phyloP scores from a whole-genome alignment of 2,888 invertebrate genomes.

The Lymantria dispar region DNA sequence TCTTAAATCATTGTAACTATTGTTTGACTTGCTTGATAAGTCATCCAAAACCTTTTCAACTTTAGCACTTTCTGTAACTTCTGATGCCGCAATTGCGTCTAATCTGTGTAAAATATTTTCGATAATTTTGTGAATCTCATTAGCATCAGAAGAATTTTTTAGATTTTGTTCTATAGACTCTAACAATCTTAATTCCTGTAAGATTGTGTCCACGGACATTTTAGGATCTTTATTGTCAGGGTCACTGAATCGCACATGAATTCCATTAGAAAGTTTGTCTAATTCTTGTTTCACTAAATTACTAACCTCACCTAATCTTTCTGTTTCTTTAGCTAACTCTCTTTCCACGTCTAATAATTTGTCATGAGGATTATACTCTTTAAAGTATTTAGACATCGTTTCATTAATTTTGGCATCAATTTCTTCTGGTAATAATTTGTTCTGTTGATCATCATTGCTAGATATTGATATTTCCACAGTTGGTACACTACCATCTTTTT shows the following conservation, averaged over 20 bases:
- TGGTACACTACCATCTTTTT: slow-evolving; percentile 2
- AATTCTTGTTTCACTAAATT: slow-evolving; percentile 48
- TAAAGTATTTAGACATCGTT: slow-evolving; percentile 22
- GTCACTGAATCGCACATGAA: slow-evolving; percentile 37
- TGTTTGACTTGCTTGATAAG: slow-evolving; percentile 35
- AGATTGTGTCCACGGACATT: slow-evolving; percentile 42
- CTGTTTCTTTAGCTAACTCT: slow-evolving; percentile 43
- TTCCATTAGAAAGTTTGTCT: slow-evolving; percentile 45
- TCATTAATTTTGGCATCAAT: slow-evolving; percentile 27
- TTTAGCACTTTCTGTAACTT: slow-evolving; percentile 37
- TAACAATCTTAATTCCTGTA: slow-evolving; percentile 47
- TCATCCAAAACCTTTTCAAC: slow-evolving; percentile 41
- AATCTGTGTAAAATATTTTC: slow-evolving; percentile 40
- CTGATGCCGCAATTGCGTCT: slow-evolving; percentile 27
- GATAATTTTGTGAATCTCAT: slow-evolving; percentile 46
- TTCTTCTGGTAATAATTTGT: slow-evolving; percentile 18
- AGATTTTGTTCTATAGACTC: slow-evolving; percentile 44
- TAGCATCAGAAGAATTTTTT: slow-evolving; percentile 39
- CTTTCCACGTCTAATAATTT: slow-evolving; percentile 37
- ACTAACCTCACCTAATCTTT: slow-evolving; percentile 47
- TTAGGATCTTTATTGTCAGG: slow-evolving; percentile 26
- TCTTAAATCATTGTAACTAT: slow-evolving; percentile 25
- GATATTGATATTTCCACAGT: slow-evolving; percentile 13
- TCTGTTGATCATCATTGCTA: slow-evolving; percentile 11
- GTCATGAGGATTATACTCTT: slow-evolving; percentile 17